Base-by-base conservation (phyloP, 1,140 invertebrate species). In the Sitodiplosis mosellana region DNA sequence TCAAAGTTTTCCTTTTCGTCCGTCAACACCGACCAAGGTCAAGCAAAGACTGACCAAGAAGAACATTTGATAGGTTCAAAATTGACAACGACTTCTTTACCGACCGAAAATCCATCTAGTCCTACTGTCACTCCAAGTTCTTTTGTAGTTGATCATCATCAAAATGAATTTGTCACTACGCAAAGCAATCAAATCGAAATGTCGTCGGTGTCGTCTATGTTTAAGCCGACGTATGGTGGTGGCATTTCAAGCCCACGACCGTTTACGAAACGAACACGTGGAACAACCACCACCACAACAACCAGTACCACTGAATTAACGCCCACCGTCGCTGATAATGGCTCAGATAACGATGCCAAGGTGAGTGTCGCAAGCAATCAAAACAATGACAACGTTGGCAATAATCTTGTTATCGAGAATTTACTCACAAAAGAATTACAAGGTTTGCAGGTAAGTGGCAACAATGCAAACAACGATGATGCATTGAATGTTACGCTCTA, bases 191-290 rank as follows among this genome's bases (percentile, higher is more conserved):
- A 55, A 44, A 27, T 27, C 10, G 27, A 27, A 27, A 27, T 3
- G 3, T 27, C 27, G 27, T 27, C 27, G 27, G 22, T 47, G 49
- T 48, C 53, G 53, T 52, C 49, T 53, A 53, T 49, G 41, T 36
- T 46, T 38, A 50, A 51, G 53, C 45, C 46, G 44, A 53, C 41
- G 50, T 48, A 41, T 33, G 12, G 8, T 33, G 45, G n/a, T 18
- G 57, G 61, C 27, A 64, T 72, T 45, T 69, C 70, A 48, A 70
- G 70, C 59, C 69, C 70, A 47, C 59, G 71, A 57, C 70, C 70
- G 55, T 72, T 67, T 53, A 63, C 65, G 18, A 54, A 60, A 51
- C 58, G 70, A 56, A 43, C 41, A 11, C 21, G 33, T 33, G 21
- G 7, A 2, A 18, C 45, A 46, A n/a, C 22, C 17, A n/a, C 22